These are phyloP conservation scores for Halocynthia aurantium DNA, from an alignment of 23 tunicate genomes.

Conservation along the genomic window DNA sequence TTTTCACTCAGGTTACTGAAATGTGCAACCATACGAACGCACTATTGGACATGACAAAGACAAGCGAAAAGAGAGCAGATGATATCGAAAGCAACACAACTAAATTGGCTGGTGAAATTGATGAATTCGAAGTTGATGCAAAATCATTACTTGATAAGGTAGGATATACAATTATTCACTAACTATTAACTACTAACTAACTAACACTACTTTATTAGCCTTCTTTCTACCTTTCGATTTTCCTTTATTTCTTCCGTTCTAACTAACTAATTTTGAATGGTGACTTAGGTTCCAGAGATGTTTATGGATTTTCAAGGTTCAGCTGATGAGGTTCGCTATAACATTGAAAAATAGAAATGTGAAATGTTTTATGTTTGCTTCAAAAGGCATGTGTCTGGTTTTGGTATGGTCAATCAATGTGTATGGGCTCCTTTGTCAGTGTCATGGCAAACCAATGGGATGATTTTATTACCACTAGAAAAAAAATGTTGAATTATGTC, in stretches of 20 bases:
- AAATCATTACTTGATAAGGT: constrained; percentile 54
- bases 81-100: constrained; percentile 11
- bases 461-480: too few species aligned
- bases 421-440: too few species aligned
- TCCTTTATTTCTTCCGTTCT: too few species aligned
- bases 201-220: neutral
- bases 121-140: constrained; percentile 34
- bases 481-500: too few species aligned
- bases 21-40: constrained; percentile 67
- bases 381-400: neutral
- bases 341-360: constrained; percentile 1
- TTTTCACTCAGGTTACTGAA: constrained; percentile 32
- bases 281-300: neutral
- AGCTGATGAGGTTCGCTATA: constrained; percentile 13
- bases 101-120: constrained; percentile 5
- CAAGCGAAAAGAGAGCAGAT: constrained; percentile 21
- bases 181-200: neutral
- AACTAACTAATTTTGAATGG: neutral
- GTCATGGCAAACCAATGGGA: too few species aligned
- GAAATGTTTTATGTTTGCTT: constrained; percentile 5
- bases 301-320: constrained; percentile 6
- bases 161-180: neutral
- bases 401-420: neutral
- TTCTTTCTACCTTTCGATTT: neutral
- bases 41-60: constrained; percentile 18